Evolutionary conservation across 2,888 invertebrate genomes (phyloP), one percentile per base, ranked within the genome.

Genomic region (Minunthozetes semirufus): DNA sequence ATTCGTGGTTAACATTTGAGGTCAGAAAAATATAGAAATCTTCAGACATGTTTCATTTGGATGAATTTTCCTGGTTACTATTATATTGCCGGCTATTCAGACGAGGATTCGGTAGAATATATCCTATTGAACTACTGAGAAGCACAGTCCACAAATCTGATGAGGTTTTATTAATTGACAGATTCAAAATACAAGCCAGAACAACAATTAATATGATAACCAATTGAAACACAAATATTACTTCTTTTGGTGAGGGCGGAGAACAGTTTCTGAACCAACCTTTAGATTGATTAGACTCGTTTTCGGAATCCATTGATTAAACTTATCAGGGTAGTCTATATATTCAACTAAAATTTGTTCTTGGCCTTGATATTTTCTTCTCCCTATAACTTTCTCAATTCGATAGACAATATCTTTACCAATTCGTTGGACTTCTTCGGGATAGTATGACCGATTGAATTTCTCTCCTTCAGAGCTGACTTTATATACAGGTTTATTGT

Each of bases 121-220:
- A 59, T 13, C 73, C 73, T 8, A 73, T 22, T 0, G 59, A 73
- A 56, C 73, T 73, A n/a, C 33, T 42, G 11, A 73, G 29, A 1
- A 73, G 13, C 2, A 59, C 29, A n/a, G 61, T 46, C 73, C 73
- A 73, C 5, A 73, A 2, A 22, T 29, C 27, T 29, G 29, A 15
- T 8, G 19, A 19, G 6, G 46, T 66, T 13, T 1, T 1, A 13
- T 68, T 27, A 2, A 15, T 5, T 22, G 53, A 17, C 3, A 72
- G n/a, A 29, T 72, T 72, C 19, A 22, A 48, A 17, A 72, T 13
- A 38, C 53, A 19, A 6, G 38, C 27, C 25, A 27, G 2, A 1
- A 72, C 53, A n/a, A 72, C 72, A n/a, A 59, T 27, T 11, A 33
- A 13, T 17, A 59, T 59, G 4, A 53, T 19, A 3, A 25, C 4